Evolutionary conservation across 2,113 vertebrate species (phyloP).

Genomic region (Pelecanus crispus): DNA sequence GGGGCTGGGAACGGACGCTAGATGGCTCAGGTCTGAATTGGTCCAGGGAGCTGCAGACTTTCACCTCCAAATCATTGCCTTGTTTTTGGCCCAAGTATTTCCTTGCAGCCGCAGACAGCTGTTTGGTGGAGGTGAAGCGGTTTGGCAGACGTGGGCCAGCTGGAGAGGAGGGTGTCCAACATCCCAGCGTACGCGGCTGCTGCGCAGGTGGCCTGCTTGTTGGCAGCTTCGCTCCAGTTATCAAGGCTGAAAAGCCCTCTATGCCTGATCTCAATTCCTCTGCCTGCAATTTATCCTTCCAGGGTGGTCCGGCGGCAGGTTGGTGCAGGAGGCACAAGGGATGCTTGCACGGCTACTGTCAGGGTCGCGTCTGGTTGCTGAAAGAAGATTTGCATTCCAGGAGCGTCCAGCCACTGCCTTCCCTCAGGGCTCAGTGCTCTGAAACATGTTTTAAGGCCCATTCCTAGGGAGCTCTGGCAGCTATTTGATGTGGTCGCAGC

Average conservation of each 20-base stretch:
- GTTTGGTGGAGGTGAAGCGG: not conserved
- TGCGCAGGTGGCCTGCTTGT: not conserved
- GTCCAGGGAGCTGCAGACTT: not conserved
- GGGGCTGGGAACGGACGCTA: not conserved
- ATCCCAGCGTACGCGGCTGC: not conserved
- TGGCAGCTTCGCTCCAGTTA: not conserved
- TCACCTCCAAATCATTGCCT: not conserved
- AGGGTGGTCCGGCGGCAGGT: slow-evolving; percentile 34
- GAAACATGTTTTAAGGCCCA: not conserved
- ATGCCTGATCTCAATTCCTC: not conserved
- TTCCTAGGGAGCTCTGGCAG: slow-evolving; percentile 17
- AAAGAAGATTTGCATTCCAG: slow-evolving; percentile 31
- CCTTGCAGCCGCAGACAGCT: not conserved
- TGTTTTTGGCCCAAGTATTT: accelerated
- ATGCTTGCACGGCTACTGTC: not conserved
- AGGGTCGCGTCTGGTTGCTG: not conserved
- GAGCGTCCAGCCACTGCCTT: not conserved
- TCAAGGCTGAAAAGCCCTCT: not conserved
- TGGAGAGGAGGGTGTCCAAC: not conserved
- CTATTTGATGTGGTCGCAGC: slow-evolving; percentile 23
- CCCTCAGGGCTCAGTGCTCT: not conserved
- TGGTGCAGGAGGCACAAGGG: slow-evolving; percentile 13
- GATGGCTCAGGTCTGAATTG: not conserved
- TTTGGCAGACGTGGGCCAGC: not conserved
- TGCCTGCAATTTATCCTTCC: not conserved